These are phyloP conservation scores for Myocastor coypus DNA, from an alignment of 2,113 vertebrate species.

Conservation along the genomic window DNA sequence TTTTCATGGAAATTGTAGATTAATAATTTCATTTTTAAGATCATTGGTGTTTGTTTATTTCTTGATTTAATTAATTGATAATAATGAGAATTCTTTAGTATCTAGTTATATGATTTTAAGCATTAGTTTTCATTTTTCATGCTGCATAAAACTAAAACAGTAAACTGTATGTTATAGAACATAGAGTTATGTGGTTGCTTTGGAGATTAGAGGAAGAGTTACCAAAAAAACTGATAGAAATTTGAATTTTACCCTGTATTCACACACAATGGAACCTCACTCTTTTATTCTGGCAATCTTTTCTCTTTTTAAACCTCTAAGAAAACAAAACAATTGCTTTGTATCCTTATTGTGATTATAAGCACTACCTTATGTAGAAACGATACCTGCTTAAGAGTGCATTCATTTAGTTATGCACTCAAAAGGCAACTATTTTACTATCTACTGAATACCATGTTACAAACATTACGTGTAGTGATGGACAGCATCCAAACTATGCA, in stretches of 20 bases:
- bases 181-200: background rate
- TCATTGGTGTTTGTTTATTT: constrained; percentile 11
- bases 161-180: background rate
- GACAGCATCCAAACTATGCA: background rate
- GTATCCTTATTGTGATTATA: background rate
- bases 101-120: constrained; percentile 13
- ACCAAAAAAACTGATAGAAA: background rate
- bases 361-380: background rate
- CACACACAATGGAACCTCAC: background rate
- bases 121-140: background rate
- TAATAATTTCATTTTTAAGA: constrained; percentile 1
- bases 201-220: background rate
- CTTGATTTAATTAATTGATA: constrained; percentile 47
- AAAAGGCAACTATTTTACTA: background rate
- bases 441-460: background rate
- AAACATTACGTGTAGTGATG: background rate
- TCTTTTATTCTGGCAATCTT: background rate
- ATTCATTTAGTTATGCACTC: background rate
- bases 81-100: background rate
- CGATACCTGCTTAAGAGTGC: background rate
- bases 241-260: background rate
- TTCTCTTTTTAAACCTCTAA: background rate
- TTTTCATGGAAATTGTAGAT: constrained; percentile 28
- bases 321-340: background rate
- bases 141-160: background rate